Evolutionary conservation across 1,140 invertebrate species (phyloP).

Genomic region (Lepidurus packardi): DNA sequence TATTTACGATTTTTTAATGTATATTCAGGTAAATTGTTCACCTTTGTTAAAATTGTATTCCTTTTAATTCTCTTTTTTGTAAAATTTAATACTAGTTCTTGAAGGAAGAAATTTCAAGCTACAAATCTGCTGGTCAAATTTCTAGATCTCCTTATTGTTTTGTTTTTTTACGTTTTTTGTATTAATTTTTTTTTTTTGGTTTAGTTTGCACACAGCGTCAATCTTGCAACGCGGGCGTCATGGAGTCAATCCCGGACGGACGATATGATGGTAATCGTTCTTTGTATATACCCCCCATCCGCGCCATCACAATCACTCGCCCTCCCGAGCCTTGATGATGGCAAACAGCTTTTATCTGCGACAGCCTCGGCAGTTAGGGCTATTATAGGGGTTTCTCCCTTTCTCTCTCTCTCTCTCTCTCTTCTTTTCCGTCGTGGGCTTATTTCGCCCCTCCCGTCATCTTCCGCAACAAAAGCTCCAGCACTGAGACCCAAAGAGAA

Average conservation of each 20-base stretch:
- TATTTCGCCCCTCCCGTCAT: background rate
- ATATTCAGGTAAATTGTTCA: too few relatives aligned
- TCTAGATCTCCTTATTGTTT: too few relatives aligned
- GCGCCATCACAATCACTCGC: conserved; percentile 10
- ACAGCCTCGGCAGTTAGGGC: conserved; percentile 13
- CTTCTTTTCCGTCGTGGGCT: background rate
- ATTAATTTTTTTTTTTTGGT: too few relatives aligned
- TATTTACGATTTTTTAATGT: too few relatives aligned
- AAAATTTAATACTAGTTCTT: too few relatives aligned
- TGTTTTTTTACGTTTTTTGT: too few relatives aligned
- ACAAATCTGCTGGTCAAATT: too few relatives aligned
- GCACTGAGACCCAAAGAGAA: background rate
- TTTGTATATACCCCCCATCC: background rate
- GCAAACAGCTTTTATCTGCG: conserved; percentile 8
- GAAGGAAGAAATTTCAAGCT: too few relatives aligned
- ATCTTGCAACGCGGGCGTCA: too few relatives aligned
- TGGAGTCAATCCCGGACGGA: background rate
- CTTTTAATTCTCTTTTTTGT: too few relatives aligned
- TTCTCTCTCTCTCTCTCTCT: background rate
- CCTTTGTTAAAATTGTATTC: too few relatives aligned
- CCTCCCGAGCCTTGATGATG: conserved; percentile 4
- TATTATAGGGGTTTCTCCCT: background rate
- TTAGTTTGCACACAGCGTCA: too few relatives aligned
- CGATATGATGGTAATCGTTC: background rate
- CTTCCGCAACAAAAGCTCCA: background rate